A percentile compares a stretch with the other conserved stretches of the same genome.
These are phyloP conservation scores for Rotaria sp. DNA, from an alignment of 2,888 invertebrate genomes.

Conservation along the genomic window DNA sequence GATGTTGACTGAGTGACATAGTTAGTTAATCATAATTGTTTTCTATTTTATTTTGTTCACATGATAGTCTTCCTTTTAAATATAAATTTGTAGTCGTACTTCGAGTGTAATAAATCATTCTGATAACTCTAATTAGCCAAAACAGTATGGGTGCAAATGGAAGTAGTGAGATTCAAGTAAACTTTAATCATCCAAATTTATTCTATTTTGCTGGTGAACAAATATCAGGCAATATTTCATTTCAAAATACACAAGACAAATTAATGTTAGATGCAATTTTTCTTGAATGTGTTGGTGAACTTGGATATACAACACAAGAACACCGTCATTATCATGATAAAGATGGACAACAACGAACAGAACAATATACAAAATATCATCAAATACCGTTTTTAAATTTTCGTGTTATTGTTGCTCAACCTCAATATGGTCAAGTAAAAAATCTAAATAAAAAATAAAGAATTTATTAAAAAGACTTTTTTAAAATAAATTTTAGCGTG, in stretches of 20 bases:
- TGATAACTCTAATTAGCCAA: background rate
- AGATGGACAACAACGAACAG: background rate
- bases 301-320: slow-evolving; percentile 19
- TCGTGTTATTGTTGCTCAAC: background rate
- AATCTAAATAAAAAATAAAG: background rate
- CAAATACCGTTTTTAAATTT: background rate
- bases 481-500: background rate
- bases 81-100: background rate
- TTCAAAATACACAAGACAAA: background rate
- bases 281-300: background rate
- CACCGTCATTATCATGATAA: background rate
- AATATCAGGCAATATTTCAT: background rate
- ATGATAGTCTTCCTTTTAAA: background rate
- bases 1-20: background rate
- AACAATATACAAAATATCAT: slow-evolving; percentile 21
- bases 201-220: slow-evolving; percentile 25
- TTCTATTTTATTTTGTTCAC: too few relatives aligned
- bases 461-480: background rate
- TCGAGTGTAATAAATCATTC: background rate
- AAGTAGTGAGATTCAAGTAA: background rate
- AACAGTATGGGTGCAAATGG: background rate
- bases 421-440: background rate
- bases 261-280: background rate
- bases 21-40: background rate
- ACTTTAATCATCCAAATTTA: background rate